phyloP scores from a whole-genome alignment of 2,797 vertebrate genomes.

The Merluccius polli region DNA sequence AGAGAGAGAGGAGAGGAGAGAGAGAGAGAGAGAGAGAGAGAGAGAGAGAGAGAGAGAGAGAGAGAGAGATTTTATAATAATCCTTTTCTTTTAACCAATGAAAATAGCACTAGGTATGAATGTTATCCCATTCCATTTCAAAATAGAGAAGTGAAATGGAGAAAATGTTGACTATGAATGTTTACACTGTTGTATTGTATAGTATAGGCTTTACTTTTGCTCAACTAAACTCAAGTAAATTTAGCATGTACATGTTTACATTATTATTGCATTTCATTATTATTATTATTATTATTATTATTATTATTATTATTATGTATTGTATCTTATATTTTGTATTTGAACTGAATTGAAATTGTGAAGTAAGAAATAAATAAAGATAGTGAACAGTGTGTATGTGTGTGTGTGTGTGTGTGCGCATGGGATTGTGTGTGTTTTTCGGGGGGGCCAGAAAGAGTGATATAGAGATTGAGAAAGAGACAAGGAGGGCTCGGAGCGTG shows the following conservation, averaged over 20 bases:
- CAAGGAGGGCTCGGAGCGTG: slow-evolving; percentile 6
- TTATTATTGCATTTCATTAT: no score
- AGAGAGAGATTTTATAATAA: no score
- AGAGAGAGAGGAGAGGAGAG: background rate
- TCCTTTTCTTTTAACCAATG: no score
- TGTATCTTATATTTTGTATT: background rate
- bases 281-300: no score
- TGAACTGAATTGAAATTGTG: background rate
- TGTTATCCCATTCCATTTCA: no score
- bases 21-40: background rate
- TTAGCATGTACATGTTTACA: no score
- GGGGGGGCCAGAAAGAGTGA: background rate
- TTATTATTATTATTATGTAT: background rate
- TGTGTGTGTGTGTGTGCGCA: background rate
- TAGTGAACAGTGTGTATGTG: background rate
- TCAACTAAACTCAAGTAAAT: no score
- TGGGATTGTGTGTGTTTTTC: background rate
- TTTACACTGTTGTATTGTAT: no score
- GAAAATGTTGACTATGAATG: no score
- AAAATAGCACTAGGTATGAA: no score
- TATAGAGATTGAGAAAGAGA: background rate
- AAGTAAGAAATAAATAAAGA: background rate
- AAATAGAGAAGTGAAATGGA: no score
- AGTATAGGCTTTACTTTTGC: no score
- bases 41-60: background rate